Evolutionary conservation across 2,113 vertebrate genomes (phyloP), one percentile per base, ranked within the genome.

Genomic region (Anarrhichthys ocellatus): DNA sequence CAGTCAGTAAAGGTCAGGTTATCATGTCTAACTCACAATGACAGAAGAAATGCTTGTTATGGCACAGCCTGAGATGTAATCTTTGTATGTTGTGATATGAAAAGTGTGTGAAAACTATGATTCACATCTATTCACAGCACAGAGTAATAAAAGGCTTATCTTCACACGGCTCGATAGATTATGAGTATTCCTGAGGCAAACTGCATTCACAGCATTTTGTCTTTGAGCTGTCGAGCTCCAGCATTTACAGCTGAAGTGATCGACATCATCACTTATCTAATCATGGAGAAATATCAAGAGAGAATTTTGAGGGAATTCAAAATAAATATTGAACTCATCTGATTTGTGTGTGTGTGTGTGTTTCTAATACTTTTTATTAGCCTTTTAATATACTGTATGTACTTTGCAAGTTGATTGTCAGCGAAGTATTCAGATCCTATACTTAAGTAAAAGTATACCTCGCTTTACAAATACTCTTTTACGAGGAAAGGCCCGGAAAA

Each of bases 101-200:
- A 65, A n/a, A 27, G 38, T 67, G 69, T 27, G 22, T 9, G 24
- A 74, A 83, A 72, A 32, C 36, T 61, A 62, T 74, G 42, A 69
- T 71, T 89, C 52, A 74, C 78, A 80, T 74, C n/a, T 78, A 22
- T 40, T 76, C 42, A 82, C 34, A 81, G 65, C 2, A 5, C 29
- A 36, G 56, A 11, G 7, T 42, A 65, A 64, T 75, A 69, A 85
- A 76, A 58, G 27, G 52, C 46, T 77, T 61, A 73, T 78, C 63
- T 48, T 88, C 64, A 52, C 52, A 17, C 0, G 15, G 44, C 13
- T 48, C 5, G 42, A 34, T 50, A 81, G 71, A 70, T 73, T 40
- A 70, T 50, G n/a, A 36, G 61, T 27, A 34, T 46, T 73, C 64
- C 27, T 36, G 11, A 44, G n/a, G 59, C 14, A 27, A 4, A 22